A percentile compares a stretch with the other conserved stretches of the same genome.
phyloP scores from a whole-genome alignment of 2,888 invertebrate species.

The Oeneis ivallda region DNA sequence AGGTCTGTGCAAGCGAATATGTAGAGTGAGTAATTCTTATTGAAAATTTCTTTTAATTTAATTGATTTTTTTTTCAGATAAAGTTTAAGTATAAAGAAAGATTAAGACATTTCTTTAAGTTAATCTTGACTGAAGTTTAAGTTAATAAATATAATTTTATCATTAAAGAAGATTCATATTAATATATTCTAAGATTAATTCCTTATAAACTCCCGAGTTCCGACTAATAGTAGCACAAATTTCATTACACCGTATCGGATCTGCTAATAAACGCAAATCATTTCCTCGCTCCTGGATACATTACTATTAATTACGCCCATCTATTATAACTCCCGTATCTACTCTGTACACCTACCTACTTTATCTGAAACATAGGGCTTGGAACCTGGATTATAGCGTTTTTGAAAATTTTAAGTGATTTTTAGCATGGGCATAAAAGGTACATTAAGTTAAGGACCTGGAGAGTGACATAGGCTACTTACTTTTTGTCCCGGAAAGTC shows the following conservation, averaged over 20 bases:
- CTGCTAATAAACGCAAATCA: conserved; percentile 35
- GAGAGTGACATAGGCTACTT: too few species aligned
- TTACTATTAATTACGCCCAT: conserved; percentile 38
- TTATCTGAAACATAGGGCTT: conserved; percentile 1
- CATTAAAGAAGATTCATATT: conserved; percentile 17
- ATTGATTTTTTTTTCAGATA: too few species aligned
- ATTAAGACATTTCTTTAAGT: not conserved
- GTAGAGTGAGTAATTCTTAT: not conserved
- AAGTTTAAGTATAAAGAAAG: too few species aligned
- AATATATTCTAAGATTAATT: not conserved
- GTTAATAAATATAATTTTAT: conserved; percentile 9
- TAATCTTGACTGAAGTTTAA: not conserved
- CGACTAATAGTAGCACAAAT: conserved; percentile 27
- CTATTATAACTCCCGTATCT: conserved; percentile 30
- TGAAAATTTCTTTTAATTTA: too few species aligned
- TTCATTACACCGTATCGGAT: conserved; percentile 35
- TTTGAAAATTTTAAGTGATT: not conserved
- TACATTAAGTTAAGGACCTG: too few species aligned
- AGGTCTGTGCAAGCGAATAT: too few species aligned
- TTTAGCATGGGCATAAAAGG: too few species aligned
- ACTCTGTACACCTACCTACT: conserved; percentile 7
- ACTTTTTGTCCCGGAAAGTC: too few species aligned
- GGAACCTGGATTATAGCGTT: not conserved
- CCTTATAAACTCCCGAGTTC: not conserved
- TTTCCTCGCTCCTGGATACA: conserved; percentile 33